A percentile compares a stretch with the other conserved stretches of the same genome.
Conservation (phyloP, 2,113 vertebrate species). For the Phalacrocorax aristotelis region DNA sequence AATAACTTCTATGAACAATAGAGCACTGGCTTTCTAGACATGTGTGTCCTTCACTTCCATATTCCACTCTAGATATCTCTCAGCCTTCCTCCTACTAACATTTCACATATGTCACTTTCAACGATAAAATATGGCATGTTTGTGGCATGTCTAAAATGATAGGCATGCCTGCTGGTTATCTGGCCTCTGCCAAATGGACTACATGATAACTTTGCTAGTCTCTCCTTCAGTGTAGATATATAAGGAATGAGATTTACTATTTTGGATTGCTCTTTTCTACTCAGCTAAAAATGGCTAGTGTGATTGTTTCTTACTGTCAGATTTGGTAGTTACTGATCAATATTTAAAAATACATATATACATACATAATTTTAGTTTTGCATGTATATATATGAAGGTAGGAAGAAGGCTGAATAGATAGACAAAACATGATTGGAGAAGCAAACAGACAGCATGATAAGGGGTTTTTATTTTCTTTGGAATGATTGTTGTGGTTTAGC, state of each 20-base stretch:
- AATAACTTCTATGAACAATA: not conserved
- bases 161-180: not conserved
- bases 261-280: not conserved
- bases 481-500: not conserved
- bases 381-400: not conserved
- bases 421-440: not conserved
- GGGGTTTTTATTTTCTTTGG: not conserved
- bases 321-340: not conserved
- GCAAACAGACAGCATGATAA: not conserved
- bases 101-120: not conserved
- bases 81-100: not conserved
- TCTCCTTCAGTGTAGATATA: not conserved
- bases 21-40: not conserved
- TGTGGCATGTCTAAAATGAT: not conserved
- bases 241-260: not conserved
- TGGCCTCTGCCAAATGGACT: not conserved
- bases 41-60: not conserved
- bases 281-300: not conserved
- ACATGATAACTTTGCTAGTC: not conserved
- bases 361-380: accelerated
- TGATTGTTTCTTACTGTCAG: not conserved
- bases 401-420: not conserved
- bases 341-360: not conserved
- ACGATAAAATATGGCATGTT: not conserved
- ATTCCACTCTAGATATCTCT: not conserved